A percentile compares a stretch with the other conserved stretches of the same genome.
Evolutionary conservation across 37 sponge, comb jelly and placozoan species (phyloP).

Genomic region (Mnemiopsis leidyi): DNA sequence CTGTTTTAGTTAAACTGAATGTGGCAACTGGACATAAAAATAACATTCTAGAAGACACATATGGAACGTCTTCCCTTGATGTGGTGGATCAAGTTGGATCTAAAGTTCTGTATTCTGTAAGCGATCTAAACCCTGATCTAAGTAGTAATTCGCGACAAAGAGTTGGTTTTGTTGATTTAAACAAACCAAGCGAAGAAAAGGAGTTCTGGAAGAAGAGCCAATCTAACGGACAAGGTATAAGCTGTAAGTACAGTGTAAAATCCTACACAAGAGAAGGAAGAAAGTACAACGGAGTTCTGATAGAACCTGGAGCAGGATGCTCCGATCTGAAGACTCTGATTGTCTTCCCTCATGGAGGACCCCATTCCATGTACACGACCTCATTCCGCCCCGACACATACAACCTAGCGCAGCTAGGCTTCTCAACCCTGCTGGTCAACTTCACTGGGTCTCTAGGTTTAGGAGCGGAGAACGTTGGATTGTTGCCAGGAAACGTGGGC

Average conservation of each 20-base stretch:
- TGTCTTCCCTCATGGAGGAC: constrained; percentile 43
- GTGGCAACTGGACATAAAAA: background rate
- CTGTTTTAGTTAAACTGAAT: background rate
- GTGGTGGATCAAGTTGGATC: background rate
- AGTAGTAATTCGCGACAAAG: background rate
- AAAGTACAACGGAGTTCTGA: background rate
- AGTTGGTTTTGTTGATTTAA: background rate
- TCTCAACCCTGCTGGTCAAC: constrained; percentile 70
- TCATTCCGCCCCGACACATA: background rate
- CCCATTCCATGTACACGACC: constrained; percentile 31
- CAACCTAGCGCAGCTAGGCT: constrained; percentile 12
- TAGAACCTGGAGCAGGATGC: background rate
- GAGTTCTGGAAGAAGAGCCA: background rate
- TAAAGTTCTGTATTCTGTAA: background rate
- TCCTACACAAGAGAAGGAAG: background rate
- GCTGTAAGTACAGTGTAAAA: background rate
- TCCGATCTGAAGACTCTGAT: constrained; percentile 6
- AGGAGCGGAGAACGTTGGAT: constrained; percentile 74
- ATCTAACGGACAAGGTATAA: background rate
- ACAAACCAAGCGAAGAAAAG: background rate
- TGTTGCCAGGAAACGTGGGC: constrained; percentile 85
- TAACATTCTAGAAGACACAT: background rate
- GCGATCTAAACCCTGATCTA: background rate
- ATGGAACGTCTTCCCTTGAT: background rate
- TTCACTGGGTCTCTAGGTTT: constrained; percentile 89